phyloP scores from a whole-genome alignment of 2,113 vertebrate genomes.

The Indri indri region DNA sequence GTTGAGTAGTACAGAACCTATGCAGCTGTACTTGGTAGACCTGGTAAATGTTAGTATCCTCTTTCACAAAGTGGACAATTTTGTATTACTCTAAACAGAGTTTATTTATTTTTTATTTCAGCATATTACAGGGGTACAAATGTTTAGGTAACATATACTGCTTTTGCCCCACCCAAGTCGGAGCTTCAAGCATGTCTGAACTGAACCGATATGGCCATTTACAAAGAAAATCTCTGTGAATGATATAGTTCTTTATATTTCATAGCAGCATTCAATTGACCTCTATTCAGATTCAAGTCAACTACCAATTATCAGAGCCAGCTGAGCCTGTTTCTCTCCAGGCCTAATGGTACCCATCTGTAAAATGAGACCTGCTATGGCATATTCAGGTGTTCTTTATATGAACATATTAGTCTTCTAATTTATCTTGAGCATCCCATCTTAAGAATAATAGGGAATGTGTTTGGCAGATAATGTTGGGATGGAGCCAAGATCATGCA shows the following conservation, averaged over 20 bases:
- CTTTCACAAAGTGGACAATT: not conserved
- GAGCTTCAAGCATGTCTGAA: not conserved
- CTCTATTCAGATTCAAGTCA: constrained; percentile 26
- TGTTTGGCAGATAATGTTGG: not conserved
- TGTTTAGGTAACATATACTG: too few species aligned
- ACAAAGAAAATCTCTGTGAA: not conserved
- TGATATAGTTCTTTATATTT: not conserved
- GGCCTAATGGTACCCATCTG: not conserved
- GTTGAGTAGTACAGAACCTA: not conserved
- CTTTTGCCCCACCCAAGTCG: too few species aligned
- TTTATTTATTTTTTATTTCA: too few species aligned
- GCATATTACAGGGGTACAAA: too few species aligned
- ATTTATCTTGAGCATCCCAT: constrained; percentile 9
- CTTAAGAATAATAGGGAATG: constrained; percentile 33
- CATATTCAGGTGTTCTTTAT: constrained; percentile 17
- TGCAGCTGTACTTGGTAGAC: not conserved
- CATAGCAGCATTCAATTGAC: not conserved
- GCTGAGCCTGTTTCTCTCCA: not conserved
- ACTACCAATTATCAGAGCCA: not conserved
- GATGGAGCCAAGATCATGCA: not conserved
- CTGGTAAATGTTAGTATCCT: not conserved
- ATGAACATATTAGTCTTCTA: not conserved
- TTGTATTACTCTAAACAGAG: constrained; percentile 3
- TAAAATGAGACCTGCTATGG: not conserved
- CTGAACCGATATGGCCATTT: not conserved